Conservation (phyloP, 2,797 vertebrate genomes). For the Oreortyx pictus region DNA sequence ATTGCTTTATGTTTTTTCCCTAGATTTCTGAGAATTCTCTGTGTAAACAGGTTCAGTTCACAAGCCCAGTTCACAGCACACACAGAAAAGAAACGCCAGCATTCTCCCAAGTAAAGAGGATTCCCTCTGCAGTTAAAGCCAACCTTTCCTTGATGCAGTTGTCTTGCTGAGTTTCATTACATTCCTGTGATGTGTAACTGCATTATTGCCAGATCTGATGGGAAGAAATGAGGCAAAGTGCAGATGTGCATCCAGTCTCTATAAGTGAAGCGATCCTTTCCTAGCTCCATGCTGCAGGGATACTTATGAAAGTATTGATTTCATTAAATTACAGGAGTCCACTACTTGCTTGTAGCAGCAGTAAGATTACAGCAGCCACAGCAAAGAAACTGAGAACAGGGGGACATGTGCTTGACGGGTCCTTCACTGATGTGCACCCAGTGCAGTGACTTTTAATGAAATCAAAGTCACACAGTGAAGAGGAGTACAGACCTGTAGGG, state of each 20-base stretch:
- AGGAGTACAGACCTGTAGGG: not conserved
- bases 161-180: not conserved
- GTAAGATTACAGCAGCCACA: not conserved
- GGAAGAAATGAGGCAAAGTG: not conserved
- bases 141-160: not conserved
- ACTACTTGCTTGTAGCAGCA: not conserved
- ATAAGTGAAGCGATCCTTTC: not conserved
- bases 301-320: not conserved
- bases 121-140: slow-evolving; percentile 13
- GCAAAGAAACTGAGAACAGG: not conserved
- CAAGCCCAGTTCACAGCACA: not conserved
- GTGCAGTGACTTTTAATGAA: not conserved
- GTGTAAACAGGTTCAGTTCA: not conserved
- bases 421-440: not conserved
- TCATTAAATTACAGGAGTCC: not conserved
- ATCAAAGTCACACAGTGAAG: not conserved
- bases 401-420: not conserved
- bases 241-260: not conserved
- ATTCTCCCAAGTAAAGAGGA: not conserved
- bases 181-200: not conserved
- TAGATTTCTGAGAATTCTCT: not conserved
- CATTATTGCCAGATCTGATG: not conserved
- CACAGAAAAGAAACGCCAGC: not conserved
- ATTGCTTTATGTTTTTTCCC: not conserved
- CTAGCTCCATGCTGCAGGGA: not conserved